Conservation (phyloP, 2,113 vertebrate genomes). For the Epinephelus lanceolatus region DNA sequence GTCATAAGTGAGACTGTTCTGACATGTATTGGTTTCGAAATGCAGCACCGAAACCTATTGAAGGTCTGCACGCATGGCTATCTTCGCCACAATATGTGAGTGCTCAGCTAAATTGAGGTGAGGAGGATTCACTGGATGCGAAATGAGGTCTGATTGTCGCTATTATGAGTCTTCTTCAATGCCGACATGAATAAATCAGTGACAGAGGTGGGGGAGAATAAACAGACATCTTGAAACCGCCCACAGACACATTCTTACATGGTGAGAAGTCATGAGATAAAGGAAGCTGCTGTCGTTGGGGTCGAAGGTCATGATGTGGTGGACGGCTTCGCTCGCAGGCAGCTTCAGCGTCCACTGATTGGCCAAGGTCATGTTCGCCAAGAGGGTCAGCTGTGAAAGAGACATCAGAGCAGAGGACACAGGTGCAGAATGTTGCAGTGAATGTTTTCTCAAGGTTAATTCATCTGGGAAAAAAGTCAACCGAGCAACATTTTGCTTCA, state of each 20-base stretch:
- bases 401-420: conserved; percentile 15
- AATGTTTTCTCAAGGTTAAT: background rate
- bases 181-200: conserved; percentile 25
- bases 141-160: conserved; percentile 33
- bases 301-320: conserved; percentile 97
- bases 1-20: conserved; percentile 3
- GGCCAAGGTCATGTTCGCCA: conserved; percentile 86
- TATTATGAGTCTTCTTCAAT: background rate
- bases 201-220: background rate
- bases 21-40: conserved; percentile 18
- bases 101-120: conserved; percentile 35
- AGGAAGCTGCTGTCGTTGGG: conserved; percentile 92
- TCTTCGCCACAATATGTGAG: conserved; percentile 5
- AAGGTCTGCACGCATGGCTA: background rate
- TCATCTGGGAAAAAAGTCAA: background rate
- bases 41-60: background rate
- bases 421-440: conserved; percentile 4
- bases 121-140: background rate
- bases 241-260: conserved; percentile 85
- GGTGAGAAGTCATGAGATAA: conserved; percentile 96
- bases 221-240: conserved; percentile 8
- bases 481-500: conserved; percentile 2
- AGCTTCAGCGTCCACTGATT: conserved; percentile 88
- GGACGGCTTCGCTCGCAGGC: conserved; percentile 90
- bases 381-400: conserved; percentile 89